Evolutionary conservation across 2,113 vertebrate species (phyloP), one percentile per base, ranked within the genome.

Genomic region (Theristicus caerulescens): DNA sequence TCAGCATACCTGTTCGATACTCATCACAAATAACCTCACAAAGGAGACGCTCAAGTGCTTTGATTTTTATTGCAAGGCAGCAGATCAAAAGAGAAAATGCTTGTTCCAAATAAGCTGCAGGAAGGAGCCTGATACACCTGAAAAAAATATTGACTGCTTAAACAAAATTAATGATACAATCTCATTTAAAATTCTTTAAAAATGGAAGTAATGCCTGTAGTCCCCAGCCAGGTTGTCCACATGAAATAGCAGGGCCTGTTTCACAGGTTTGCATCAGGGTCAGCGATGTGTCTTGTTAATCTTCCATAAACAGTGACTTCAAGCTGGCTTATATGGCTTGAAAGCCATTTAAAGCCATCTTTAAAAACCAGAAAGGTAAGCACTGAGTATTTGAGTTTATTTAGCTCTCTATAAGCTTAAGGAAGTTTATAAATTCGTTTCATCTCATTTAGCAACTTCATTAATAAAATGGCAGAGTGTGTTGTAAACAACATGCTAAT

Each of bases 401-500:
- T 90, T 82, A 55, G 59, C 67, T 83, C 69, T 84, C 73, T 78
- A 0, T 62, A 69, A 81, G 74, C 29, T 88, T 58, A 67, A 79
- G 66, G 58, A 96, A 62, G 24, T 88, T 91, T 90, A 62, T 86
- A 86, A 92, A 90, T 59, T 70, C 26, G 71, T 83, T 94, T 94
- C 55, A 78, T 64, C 78, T 95, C 90, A 85, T 95, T 96, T 94
- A 94, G 52, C 71, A 66, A 69, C 64, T 86, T 96, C 76, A 78
- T 91, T 95, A 97, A 88, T 80, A 93, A 81, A 90, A 72, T 58
- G 67, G 62, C 73, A 89, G 83, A 82, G 25, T 3, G 2, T 34
- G 49, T 31, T 64, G 77, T 85, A 88, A 95, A 84, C 93, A 94
- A 67, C 26, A 31, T 55, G 89, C 51, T 88, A 90, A 93, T 93